phyloP scores from a whole-genome alignment of 2,797 vertebrate genomes.

The Liasis olivaceus region DNA sequence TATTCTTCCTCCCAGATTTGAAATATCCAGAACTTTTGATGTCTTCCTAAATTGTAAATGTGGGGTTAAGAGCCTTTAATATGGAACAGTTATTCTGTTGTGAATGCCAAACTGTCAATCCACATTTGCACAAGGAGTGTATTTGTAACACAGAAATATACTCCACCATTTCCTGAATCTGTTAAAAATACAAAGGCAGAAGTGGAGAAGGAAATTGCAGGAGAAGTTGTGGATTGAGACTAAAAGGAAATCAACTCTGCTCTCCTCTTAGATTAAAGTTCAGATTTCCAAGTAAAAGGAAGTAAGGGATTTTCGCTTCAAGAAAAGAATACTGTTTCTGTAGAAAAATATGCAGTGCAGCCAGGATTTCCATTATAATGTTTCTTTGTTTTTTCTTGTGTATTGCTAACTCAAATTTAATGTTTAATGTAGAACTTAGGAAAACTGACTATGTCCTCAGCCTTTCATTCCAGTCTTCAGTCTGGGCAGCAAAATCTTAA shows the following conservation, averaged over 20 bases:
- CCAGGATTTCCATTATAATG: neutral
- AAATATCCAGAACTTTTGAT: neutral
- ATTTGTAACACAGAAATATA: neutral
- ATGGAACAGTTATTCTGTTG: neutral
- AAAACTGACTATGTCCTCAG: neutral
- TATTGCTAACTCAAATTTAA: neutral
- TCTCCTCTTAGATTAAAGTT: neutral
- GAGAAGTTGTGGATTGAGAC: neutral
- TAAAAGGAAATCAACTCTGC: neutral
- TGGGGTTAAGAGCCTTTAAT: neutral
- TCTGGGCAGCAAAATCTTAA: neutral
- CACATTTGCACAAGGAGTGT: neutral
- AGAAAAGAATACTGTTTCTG: neutral
- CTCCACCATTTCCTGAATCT: neutral
- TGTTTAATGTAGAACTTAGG: neutral
- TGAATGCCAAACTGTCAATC: neutral
- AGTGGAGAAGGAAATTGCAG: neutral
- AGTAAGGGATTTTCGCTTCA: neutral
- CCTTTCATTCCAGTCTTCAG: neutral
- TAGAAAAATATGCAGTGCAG: neutral
- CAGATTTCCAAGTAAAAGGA: neutral
- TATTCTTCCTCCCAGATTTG: neutral
- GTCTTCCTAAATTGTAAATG: neutral
- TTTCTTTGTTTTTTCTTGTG: neutral
- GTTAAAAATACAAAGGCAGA: neutral